A percentile compares a stretch with the other conserved stretches of the same genome.
Conservation (phyloP, 2,113 vertebrate species). For the Grallaria varia region DNA sequence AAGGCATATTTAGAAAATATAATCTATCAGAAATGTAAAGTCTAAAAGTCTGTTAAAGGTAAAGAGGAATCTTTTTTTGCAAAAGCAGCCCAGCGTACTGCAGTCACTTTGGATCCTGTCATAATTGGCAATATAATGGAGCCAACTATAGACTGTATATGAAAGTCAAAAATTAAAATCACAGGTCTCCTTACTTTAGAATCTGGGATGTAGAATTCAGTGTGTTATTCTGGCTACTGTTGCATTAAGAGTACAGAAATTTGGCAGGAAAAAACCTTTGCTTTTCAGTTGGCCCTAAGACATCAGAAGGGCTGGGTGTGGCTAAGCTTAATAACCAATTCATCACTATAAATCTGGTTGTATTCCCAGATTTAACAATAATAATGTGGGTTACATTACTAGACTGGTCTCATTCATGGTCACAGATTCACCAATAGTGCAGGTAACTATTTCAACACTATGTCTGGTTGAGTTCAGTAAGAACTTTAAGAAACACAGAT, state of each 20-base stretch:
- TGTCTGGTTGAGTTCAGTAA: not conserved
- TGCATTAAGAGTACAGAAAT: not conserved
- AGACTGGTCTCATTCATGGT: not conserved
- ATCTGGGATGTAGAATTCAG: not conserved
- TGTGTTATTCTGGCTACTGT: not conserved
- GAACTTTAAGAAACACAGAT: not conserved
- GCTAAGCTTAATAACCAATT: not conserved
- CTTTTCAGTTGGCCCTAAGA: not conserved
- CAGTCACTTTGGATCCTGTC: accelerated
- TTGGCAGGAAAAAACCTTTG: not conserved
- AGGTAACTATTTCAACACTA: not conserved
- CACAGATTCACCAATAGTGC: not conserved
- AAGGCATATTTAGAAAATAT: not conserved
- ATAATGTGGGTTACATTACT: not conserved
- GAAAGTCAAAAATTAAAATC: not conserved
- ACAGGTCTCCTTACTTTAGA: not conserved
- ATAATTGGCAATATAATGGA: not conserved
- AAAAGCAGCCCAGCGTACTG: not conserved
- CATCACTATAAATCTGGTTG: not conserved
- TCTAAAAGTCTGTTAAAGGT: not conserved
- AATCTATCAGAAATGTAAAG: not conserved
- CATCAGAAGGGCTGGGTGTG: not conserved
- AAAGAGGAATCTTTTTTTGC: not conserved
- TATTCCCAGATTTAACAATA: accelerated
- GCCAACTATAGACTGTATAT: not conserved